Percentiles rank a stretch among this genome's conserved stretches.
phyloP scores from a whole-genome alignment of 2,113 vertebrate species.

The Anoplopoma fimbria region DNA sequence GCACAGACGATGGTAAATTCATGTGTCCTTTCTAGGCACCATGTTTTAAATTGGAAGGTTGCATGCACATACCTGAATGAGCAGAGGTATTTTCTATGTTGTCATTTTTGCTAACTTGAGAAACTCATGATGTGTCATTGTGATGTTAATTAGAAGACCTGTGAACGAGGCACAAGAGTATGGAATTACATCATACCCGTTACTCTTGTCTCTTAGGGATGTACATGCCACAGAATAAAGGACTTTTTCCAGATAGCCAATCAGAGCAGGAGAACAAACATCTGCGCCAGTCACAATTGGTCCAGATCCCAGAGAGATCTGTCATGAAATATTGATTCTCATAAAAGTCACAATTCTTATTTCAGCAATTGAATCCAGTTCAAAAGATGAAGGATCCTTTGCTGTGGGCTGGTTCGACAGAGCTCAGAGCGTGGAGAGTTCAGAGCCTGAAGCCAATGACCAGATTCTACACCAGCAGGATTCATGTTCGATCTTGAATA shows the following conservation, averaged over 20 bases:
- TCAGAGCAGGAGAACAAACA: neutral
- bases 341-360: neutral
- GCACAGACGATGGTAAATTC: constrained; percentile 50
- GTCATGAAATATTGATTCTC: neutral
- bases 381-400: neutral
- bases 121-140: neutral
- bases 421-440: neutral
- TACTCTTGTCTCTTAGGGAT: constrained; percentile 15
- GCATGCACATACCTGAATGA: neutral
- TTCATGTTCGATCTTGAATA: neutral
- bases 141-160: neutral
- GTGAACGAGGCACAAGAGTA: neutral
- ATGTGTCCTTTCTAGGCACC: neutral
- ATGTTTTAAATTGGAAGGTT: neutral
- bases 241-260: neutral
- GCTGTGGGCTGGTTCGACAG: neutral
- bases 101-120: neutral
- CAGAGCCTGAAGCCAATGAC: neutral
- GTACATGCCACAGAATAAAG: neutral
- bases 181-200: neutral
- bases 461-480: neutral
- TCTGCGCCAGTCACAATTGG: neutral
- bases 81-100: neutral
- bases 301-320: neutral
- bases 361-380: constrained; percentile 6